Conservation (phyloP, 2,888 invertebrate genomes). For the Hipparchia semele region DNA sequence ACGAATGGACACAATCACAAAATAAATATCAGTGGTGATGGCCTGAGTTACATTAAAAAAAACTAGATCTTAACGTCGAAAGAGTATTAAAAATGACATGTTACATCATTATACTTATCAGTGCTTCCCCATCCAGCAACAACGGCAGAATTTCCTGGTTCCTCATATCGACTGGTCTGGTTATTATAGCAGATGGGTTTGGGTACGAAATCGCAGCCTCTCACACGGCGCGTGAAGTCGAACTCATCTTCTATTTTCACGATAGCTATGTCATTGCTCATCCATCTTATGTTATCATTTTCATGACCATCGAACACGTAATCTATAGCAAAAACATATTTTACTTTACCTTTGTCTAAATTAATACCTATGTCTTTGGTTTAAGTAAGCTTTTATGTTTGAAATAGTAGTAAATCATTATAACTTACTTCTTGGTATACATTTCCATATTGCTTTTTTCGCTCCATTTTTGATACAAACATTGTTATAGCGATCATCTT, state of each 20-base stretch:
- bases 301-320: slow-evolving; percentile 73
- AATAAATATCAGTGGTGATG: no score
- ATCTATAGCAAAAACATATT: slow-evolving; percentile 47
- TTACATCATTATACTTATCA: slow-evolving; percentile 65
- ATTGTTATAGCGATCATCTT: slow-evolving; percentile 65
- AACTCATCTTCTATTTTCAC: slow-evolving; percentile 72
- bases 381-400: no score
- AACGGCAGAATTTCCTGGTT: slow-evolving; percentile 59
- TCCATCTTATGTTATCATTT: slow-evolving; percentile 73
- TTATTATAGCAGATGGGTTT: slow-evolving; percentile 71
- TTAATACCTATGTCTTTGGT: no score
- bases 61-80: no score
- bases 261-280: slow-evolving; percentile 74
- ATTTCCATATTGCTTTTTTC: slow-evolving; percentile 75
- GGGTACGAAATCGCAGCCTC: slow-evolving; percentile 69
- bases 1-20: no score
- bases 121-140: slow-evolving; percentile 74
- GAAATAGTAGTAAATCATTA: no score
- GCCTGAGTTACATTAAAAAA: no score
- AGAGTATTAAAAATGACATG: no score
- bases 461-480: slow-evolving; percentile 72
- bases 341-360: no score
- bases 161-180: slow-evolving; percentile 61
- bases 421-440: slow-evolving; percentile 70
- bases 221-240: slow-evolving; percentile 62